Conservation (phyloP, 2,113 vertebrate species). For the Strix aluco region DNA sequence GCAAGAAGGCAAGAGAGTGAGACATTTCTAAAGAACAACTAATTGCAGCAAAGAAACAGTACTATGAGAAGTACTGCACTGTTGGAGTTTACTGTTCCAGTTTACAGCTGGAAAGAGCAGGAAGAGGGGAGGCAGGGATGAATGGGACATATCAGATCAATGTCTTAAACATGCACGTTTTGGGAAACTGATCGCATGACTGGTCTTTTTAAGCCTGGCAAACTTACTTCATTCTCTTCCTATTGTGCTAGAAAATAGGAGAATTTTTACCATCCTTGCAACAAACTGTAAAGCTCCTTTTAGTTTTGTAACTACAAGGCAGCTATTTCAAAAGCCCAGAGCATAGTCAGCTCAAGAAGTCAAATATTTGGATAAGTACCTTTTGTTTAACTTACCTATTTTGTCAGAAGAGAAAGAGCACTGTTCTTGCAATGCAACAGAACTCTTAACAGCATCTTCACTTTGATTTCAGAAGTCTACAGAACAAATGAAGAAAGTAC, state of each 20-base stretch:
- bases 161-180: rapidly evolving
- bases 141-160: no score
- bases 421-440: background rate
- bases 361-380: constrained; percentile 9
- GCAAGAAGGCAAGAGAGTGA: background rate
- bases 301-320: background rate
- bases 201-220: background rate
- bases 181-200: background rate
- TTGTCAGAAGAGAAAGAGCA: background rate
- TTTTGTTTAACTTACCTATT: constrained; percentile 27
- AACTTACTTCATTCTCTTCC: background rate
- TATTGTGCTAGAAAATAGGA: background rate
- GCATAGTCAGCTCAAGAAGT: background rate
- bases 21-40: background rate
- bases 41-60: background rate
- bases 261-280: background rate
- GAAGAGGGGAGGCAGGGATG: background rate
- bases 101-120: background rate
- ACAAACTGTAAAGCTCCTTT: background rate
- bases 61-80: rapidly evolving
- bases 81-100: background rate
- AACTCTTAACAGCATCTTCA: constrained; percentile 56
- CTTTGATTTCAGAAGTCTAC: constrained; percentile 92
- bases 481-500: constrained; percentile 99
- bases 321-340: constrained; percentile 10